Base-by-base conservation (phyloP, 1,140 invertebrate genomes). In the Mylabris phalerata region DNA sequence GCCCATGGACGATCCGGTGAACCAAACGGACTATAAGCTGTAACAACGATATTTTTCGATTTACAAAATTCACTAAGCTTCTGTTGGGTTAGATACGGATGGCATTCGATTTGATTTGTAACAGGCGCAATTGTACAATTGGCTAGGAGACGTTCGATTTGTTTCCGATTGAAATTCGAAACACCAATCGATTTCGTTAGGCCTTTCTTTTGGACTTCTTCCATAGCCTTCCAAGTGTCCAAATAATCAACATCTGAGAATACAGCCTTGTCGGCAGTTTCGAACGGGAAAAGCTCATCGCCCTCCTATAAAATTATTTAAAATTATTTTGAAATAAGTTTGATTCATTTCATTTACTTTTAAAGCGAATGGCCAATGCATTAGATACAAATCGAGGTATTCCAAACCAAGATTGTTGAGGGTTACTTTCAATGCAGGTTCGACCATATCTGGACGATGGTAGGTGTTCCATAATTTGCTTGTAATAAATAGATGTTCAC, bases 191-290 rank as follows among this genome's bases (percentile, higher is more conserved):
- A 86, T 54, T 79, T 84, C 0, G 82, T 78, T 7, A 92, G 76
- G 1, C 91, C 92, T 52, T 84, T 75, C 26, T 82, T 76, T 3
- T 86, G 84, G 44, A 88, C 81, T 44, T 85, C 78, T 75, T 96
- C 94, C 82, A 97, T 82, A 25, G 82, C 92, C 75, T 82, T 84
- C 93, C 93, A 98, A 0, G 93, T 93, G 64, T 95, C 93, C 9
- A 93, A 63, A 66, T 88, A 95, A 73, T 96, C 92, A 1, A 81
- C 77, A 6, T 81, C 75, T 10, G 76, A 78, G 48, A 68, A 68
- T 5, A 68, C 61, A 2, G 66, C 67, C 60, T 77, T 77, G 10
- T 81, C 85, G 59, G 82, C 73, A 7, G 77, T 79, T 63, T 84
- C 82, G 10, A 65, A 67, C 0, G 89, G 88, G 64, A 86, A 82